Base-by-base conservation (phyloP, 2,797 vertebrate species). In the Anisognathus igniventris region DNA sequence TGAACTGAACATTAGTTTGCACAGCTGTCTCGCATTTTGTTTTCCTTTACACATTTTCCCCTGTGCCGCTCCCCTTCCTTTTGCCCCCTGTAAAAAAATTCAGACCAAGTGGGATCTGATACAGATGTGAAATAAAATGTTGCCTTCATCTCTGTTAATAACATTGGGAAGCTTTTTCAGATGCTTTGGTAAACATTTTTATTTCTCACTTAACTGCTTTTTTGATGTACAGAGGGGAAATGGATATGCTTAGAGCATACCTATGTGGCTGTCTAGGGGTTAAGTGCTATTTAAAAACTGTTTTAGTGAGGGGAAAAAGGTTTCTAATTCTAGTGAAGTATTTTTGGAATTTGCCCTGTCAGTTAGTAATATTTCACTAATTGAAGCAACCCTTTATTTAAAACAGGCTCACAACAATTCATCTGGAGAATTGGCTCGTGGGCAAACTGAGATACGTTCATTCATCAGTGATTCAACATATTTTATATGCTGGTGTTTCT, bases 301-400 rank as follows among this genome's bases (percentile, higher is more conserved):
- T 84, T 88, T 62, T 70, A 50, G 42, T 79, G 1, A 39, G 17
- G 57, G 23, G 12, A 14, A 42, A 2, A 53, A 66, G 21, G 14
- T 83, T 92, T 86, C 68, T 90, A 94, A 94, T 81, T 90, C 72
- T 93, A 84, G 54, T 66, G 71, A 96, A 93, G 76, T 93, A 95
- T 95, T 96, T 96, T 95, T 94, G 92, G 96, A 96, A 96, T 96
- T 96, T 92, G 79, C 79, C 86, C 53, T 86, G 86, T 96, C 88
- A 94, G 87, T 92, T 90, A 88, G 90, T 91, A 95, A 90, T 91
- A 91, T 92, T 96, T 95, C 82, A 95, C 85, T 95, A 93, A 96
- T 93, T 96, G 89, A 96, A 95, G 47, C 72, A 93, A 64, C 71
- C 22, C 30, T 94, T 96, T 96, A 91, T 96, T 96, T 95, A 70